These are phyloP conservation scores for Porites australiensis DNA, from an alignment of 64 coral and sea anemone species.

Conservation along the genomic window DNA sequence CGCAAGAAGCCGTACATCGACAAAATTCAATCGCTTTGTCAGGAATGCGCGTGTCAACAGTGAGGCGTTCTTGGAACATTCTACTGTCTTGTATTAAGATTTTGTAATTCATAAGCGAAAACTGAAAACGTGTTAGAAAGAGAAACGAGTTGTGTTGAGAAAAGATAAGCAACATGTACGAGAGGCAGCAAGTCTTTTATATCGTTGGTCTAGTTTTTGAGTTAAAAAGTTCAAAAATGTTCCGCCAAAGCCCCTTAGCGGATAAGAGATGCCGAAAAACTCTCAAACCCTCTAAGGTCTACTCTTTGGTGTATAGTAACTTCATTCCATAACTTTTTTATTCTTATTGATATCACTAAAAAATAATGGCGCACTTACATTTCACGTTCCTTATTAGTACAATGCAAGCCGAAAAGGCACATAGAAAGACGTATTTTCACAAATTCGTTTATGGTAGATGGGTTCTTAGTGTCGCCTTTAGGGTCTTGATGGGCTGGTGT, in stretches of 20 bases:
- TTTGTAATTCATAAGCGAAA: background rate
- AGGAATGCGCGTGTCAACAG: too few relatives aligned
- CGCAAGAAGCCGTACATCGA: too few relatives aligned
- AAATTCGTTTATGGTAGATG: too few relatives aligned
- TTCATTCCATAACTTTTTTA: background rate
- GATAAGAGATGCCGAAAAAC: background rate
- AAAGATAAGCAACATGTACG: too few relatives aligned
- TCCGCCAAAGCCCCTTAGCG: background rate
- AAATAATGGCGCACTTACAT: slow-evolving; percentile 3
- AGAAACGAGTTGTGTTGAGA: too few relatives aligned
- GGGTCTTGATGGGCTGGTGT: background rate
- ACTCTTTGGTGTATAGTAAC: too few relatives aligned
- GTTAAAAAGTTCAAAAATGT: background rate
- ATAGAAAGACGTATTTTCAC: too few relatives aligned
- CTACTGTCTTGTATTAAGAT: slow-evolving; percentile 3
- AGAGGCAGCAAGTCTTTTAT: too few relatives aligned
- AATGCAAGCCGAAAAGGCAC: too few relatives aligned
- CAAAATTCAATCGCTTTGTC: too few relatives aligned
- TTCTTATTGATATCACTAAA: background rate
- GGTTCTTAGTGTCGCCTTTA: background rate
- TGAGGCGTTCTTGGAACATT: background rate
- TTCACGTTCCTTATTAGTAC: background rate
- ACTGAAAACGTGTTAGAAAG: too few relatives aligned
- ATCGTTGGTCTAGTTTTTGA: background rate
- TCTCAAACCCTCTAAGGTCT: background rate